phyloP scores from a whole-genome alignment of 2,888 invertebrate genomes.

The Melanostoma mellinum region DNA sequence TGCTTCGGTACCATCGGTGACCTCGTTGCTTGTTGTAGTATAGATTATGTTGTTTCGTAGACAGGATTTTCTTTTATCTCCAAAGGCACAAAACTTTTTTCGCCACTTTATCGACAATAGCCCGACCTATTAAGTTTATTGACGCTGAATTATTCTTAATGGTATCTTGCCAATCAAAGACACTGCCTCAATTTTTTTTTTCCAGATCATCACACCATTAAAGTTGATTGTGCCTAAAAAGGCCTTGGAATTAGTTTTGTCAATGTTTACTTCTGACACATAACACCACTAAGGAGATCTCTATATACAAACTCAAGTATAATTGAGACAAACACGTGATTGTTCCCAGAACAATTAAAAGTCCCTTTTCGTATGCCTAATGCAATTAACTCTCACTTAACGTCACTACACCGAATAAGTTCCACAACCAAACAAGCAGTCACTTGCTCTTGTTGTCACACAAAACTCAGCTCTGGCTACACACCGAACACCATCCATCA shows the following conservation, averaged over 20 bases:
- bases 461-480: constrained; percentile 42
- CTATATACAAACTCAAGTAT: neutral
- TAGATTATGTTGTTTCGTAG: too few species aligned
- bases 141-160: too few species aligned
- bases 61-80: too few species aligned
- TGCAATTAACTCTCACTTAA: constrained; percentile 48
- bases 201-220: too few species aligned
- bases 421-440: constrained; percentile 22
- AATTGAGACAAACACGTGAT: constrained; percentile 30
- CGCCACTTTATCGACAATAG: too few species aligned
- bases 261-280: constrained; percentile 26
- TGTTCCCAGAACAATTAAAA: constrained; percentile 43
- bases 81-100: too few species aligned
- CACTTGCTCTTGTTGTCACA: constrained; percentile 38
- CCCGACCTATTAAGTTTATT: too few species aligned
- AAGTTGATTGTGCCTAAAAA: too few species aligned
- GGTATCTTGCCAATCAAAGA: too few species aligned
- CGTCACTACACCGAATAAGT: constrained; percentile 7
- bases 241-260: neutral
- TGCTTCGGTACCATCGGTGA: too few species aligned
- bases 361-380: constrained; percentile 21
- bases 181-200: too few species aligned
- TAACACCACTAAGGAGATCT: constrained; percentile 2
- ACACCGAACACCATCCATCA: constrained; percentile 13
- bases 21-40: too few species aligned